Evolutionary conservation across 2,888 invertebrate genomes (phyloP).

Genomic region (Oscheius onirici): DNA sequence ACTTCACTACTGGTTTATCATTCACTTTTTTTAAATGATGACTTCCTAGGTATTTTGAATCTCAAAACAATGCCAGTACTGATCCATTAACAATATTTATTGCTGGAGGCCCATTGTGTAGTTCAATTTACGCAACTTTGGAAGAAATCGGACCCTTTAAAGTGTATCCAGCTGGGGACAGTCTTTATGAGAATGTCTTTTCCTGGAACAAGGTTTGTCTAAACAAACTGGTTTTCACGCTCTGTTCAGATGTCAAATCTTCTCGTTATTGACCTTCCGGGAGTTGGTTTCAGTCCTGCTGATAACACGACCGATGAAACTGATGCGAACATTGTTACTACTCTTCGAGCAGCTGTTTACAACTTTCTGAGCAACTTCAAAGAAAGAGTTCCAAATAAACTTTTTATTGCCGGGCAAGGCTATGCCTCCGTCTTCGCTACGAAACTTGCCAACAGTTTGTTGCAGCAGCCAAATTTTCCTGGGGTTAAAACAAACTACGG

Average conservation of each 20-base stretch:
- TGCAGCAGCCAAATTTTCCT: slow-evolving; percentile 29
- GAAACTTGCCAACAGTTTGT: slow-evolving; percentile 6
- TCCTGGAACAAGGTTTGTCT: slow-evolving; percentile 49
- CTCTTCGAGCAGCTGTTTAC: slow-evolving; percentile 29
- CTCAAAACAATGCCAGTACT: slow-evolving; percentile 37
- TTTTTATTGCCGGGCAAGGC: slow-evolving; percentile 49
- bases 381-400: slow-evolving; percentile 64
- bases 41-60: slow-evolving; percentile 50
- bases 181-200: slow-evolving; percentile 50
- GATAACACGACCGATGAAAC: no score
- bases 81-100: slow-evolving; percentile 48
- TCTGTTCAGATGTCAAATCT: slow-evolving; percentile 73
- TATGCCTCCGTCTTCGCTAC: slow-evolving; percentile 44
- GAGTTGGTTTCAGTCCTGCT: slow-evolving; percentile 73
- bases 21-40: not conserved
- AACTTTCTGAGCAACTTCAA: slow-evolving; percentile 73
- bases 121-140: slow-evolving; percentile 45
- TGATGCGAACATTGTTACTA: not conserved
- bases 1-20: slow-evolving; percentile 45
- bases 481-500: not conserved
- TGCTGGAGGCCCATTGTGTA: slow-evolving; percentile 55
- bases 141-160: slow-evolving; percentile 54
- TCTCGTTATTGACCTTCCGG: slow-evolving; percentile 75
- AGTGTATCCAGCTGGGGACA: slow-evolving; percentile 34
- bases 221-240: not conserved